Percentiles rank a stretch among this genome's conserved stretches.
Conservation (phyloP, 2,888 invertebrate genomes). For the Eustalomyia histrio region DNA sequence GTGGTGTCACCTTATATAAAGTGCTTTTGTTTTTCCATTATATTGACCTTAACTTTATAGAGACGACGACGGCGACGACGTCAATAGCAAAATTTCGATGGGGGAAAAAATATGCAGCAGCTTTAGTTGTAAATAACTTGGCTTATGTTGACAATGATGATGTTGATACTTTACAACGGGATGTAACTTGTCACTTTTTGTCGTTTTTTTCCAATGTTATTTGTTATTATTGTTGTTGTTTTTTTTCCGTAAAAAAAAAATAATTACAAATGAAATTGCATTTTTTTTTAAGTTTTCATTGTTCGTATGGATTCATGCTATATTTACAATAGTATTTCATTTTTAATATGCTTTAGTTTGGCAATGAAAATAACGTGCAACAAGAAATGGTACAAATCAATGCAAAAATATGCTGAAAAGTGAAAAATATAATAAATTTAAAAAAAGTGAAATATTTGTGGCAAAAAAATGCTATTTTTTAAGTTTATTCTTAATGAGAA, state of each 20-base stretch:
- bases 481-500: background rate
- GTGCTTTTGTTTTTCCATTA: conserved; percentile 1
- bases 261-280: conserved; percentile 21
- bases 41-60: conserved; percentile 37
- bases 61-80: background rate
- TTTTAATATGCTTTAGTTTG: background rate
- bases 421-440: background rate
- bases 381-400: background rate
- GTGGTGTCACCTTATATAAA: background rate
- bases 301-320: conserved; percentile 31
- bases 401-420: background rate
- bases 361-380: conserved; percentile 1
- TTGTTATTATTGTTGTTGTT: background rate
- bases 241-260: conserved; percentile 31
- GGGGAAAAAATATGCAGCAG: background rate
- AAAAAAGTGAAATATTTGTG: background rate
- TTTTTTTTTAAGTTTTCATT: conserved; percentile 8
- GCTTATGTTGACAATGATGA: conserved; percentile 54
- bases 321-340: conserved; percentile 1
- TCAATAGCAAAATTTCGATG: background rate
- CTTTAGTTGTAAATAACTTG: conserved; percentile 36
- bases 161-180: conserved; percentile 60
- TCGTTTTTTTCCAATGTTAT: conserved; percentile 6
- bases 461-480: background rate
- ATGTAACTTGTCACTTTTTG: conserved; percentile 61